Base-by-base conservation (phyloP, 2,113 vertebrate genomes). In the Ciconia boyciana region DNA sequence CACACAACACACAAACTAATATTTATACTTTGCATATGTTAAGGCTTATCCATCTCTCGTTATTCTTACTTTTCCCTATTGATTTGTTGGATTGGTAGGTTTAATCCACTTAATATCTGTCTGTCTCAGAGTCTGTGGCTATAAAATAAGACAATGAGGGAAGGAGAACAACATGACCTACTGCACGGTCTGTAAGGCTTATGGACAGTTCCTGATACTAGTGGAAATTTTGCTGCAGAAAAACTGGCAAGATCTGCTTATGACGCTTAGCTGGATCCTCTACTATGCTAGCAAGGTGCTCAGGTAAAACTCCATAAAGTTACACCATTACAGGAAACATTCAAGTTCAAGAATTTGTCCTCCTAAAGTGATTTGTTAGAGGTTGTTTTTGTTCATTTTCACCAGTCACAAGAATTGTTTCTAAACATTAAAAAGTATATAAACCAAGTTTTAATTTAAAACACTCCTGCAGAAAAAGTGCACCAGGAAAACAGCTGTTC, bases 401-500 rank as follows among this genome's bases (percentile, higher is more conserved):
- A 86, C 72, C 32, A 41, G 82, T 87, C 93, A 91, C 39, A 58
- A 93, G 89, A 96, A 94, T 51, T 88, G 74, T 85, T 93, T 93
- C 86, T 83, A 86, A 96, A 95, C 90, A 64, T 89, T 87, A 90
- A 76, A 93, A 95, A 64, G 65, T 90, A 80, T 97, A 95, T 95
- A 97, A 93, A 95, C 55, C 34, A 94, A 91, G 65, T 84, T 98
- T 97, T 98, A 98, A 98, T 98, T 97, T 97, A 95, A 97, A 98
- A 97, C 98, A 98, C 18, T 95, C 95, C 83, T 64, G 60, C 66
- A 95, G 97, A 94, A 97, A 96, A 96, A 87, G 72, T 64, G 65
- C 71, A 94, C 92, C 70, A 68, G 72, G 95, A 94, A 96, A 98
- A 96, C 89, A 96, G 90, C 95, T 96, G 85, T 95, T 83, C 32